These are phyloP conservation scores for Phoenicopterus ruber DNA, from an alignment of 2,113 vertebrate genomes.

Conservation along the genomic window DNA sequence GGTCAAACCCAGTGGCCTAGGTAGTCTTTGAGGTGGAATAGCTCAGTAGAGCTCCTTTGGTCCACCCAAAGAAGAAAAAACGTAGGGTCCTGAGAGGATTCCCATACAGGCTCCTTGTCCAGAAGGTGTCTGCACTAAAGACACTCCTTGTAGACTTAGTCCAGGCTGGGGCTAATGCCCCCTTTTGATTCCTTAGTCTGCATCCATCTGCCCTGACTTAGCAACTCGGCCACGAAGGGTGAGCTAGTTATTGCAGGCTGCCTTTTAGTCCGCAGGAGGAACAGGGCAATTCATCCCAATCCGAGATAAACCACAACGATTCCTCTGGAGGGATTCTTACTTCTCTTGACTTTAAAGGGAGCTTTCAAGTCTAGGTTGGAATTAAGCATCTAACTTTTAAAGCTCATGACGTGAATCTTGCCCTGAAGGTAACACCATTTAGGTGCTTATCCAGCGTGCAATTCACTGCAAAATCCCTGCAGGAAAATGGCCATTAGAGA, in stretches of 20 bases:
- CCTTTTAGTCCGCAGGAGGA: not conserved
- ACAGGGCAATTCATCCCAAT: not conserved
- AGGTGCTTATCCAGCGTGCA: not conserved
- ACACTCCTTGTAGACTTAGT: not conserved
- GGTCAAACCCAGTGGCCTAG: not conserved
- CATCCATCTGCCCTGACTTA: not conserved
- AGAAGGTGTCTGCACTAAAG: not conserved
- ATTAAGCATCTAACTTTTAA: not conserved
- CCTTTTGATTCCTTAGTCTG: not conserved
- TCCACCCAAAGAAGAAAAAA: not conserved
- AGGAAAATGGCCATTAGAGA: not conserved
- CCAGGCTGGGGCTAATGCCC: not conserved
- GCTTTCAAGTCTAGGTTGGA: not conserved
- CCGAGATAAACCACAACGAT: not conserved
- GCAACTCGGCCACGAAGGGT: not conserved
- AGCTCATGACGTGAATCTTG: not conserved
- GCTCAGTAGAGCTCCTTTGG: not conserved
- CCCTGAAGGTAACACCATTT: not conserved
- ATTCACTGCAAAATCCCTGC: not conserved
- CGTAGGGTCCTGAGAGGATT: not conserved
- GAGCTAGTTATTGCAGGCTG: not conserved
- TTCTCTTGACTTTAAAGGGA: not conserved
- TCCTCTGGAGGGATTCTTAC: not conserved
- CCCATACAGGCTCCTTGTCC: not conserved
- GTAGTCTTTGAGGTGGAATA: not conserved